Base-by-base conservation (phyloP, 2,113 vertebrate species). In the Eclectus roratus region DNA sequence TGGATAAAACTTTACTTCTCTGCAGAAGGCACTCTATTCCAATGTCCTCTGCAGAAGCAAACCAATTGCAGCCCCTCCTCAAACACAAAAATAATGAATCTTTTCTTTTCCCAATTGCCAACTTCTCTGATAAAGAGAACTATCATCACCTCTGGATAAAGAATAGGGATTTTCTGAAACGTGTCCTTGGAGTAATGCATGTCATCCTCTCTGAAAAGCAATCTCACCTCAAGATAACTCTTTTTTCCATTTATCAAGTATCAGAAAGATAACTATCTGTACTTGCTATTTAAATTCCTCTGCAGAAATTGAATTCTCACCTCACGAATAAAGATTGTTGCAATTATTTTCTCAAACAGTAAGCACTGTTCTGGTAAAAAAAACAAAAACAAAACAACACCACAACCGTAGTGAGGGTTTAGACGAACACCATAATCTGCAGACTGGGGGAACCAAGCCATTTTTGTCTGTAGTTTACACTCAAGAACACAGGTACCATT, bases 211-310 rank as follows among this genome's bases (percentile, higher is more conserved):
- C 85, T 88, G 92, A 94, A 96, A 97, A 90, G 89, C 88, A 97
- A 97, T 97, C 94, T 97, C 76, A 95, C 89, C 80, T 91, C 89
- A 86, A 94, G 91, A 95, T 94, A 96, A 95, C 94, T 94, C 78
- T 95, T 95, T 96, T 94, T 89, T 88, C 80, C 94, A 93, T 95
- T 95, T 95, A 97, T 96, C 94, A 97, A 94, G 89, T 94, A 89
- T 85, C 84, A 94, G 77, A 81, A 91, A 60, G 68, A 95, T 91
- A 93, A 91, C 80, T 91, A 89, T 87, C 66, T 18, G 73, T 80
- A 82, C 95, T 91, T 5, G 1, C 41, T 91, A 94, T 96, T 97
- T 96, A 94, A 96, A 96, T 95, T 95, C 63, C 29, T 91, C 43
- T 5, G 13, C 23, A 94, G 77, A 87, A 97, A 96, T 64, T 81